Evolutionary conservation across 2,888 invertebrate species (phyloP), one percentile per base, ranked within the genome.

Genomic region (Dermolepida albohirtum): DNA sequence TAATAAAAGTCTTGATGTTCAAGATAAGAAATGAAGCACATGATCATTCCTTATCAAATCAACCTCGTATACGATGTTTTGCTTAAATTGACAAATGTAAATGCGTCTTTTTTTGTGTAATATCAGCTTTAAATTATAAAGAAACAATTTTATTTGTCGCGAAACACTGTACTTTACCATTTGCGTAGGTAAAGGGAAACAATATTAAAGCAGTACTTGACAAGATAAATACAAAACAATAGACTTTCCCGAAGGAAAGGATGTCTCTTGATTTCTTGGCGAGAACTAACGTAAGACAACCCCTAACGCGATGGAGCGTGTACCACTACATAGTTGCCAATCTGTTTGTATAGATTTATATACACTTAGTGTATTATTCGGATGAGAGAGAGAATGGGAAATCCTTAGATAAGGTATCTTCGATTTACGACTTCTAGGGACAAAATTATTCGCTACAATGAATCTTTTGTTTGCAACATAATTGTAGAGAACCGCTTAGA

Each of bases 401-500:
- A 16, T 12, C 12, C 27, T 29, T 34, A 2, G 11, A 16, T 16
- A 8, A 34, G 5, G 40, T 16, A n/a, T 34, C 52, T 52, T 52
- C 29, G 12, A 52, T 14, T 39, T 54, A 39, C 34, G 54, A 54
- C 17, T 8, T 34, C 34, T 16, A 14, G 39, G 34, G 12, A 2
- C 16, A 10, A 11, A 14, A 40, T 40, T 54, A 54, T 16, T 39
- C 40, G 34, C 10, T 11, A n/a, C 39, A 54, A 10, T 54, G 39
- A 54, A 40, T 10, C 54, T 54, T 54, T 40, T 40, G 54, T 40
- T 39, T 10, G 14, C n/a, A n/a, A 1, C 4, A n/a, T 54, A 54
- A 40, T 54, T 17, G 39, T 16, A 39, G 54, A 7, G 14, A 14
- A 54, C 40, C 8, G 39, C 16, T 54, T 12, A 4, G 16, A 34